Percentiles rank a stretch among this genome's conserved stretches.
phyloP scores from a whole-genome alignment of 1,140 invertebrate species.

The Goniozus legneri region DNA sequence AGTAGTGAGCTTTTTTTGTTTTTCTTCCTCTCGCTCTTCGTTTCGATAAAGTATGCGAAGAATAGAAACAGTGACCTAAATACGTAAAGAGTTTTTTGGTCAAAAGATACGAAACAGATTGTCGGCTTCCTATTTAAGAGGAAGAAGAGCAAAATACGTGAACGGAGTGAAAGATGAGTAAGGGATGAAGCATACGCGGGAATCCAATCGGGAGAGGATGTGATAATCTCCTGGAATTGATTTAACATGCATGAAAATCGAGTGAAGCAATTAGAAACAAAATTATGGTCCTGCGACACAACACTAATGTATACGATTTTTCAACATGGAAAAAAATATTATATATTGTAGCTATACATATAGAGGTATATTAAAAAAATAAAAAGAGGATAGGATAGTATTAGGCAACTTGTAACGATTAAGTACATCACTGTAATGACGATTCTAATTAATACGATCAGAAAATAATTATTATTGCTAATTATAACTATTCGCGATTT shows the following conservation, averaged over 20 bases:
- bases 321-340: conserved; percentile 50
- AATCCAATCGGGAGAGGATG: conserved; percentile 18
- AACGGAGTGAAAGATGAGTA: conserved; percentile 2
- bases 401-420: conserved; percentile 46
- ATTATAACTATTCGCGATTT: conserved; percentile 38
- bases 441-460: conserved; percentile 34
- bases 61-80: too few species aligned
- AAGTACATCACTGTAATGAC: conserved; percentile 49
- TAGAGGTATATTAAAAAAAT: conserved; percentile 41
- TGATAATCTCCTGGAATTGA: too few species aligned
- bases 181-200: conserved; percentile 5
- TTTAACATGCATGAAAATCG: conserved; percentile 15
- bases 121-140: too few species aligned
- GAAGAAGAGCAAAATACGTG: too few species aligned
- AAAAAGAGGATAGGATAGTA: conserved; percentile 47
- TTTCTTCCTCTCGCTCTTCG: too few species aligned
- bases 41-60: too few species aligned
- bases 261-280: conserved; percentile 36
- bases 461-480: conserved; percentile 35
- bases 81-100: too few species aligned
- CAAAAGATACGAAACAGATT: too few species aligned
- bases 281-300: conserved; percentile 51
- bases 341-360: conserved; percentile 55
- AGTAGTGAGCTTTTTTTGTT: too few species aligned
- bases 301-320: conserved; percentile 57